phyloP scores from a whole-genome alignment of 1,140 invertebrate genomes.

The Neotoxoptera formosana region DNA sequence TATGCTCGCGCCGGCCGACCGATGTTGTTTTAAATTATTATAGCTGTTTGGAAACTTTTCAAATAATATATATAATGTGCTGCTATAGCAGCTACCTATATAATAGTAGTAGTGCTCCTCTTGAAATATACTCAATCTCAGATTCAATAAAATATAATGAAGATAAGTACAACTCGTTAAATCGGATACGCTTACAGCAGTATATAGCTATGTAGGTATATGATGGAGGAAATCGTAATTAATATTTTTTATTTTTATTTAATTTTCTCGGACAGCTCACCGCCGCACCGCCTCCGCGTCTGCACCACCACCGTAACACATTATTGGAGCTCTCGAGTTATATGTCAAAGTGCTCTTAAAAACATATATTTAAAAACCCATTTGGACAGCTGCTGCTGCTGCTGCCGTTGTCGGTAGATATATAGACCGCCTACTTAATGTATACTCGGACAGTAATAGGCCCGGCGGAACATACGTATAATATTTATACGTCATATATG shows the following conservation, averaged over 20 bases:
- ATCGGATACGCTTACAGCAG: not conserved
- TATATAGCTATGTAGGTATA: not conserved
- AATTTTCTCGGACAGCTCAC: not conserved
- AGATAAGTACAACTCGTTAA: not conserved
- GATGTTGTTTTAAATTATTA: constrained; percentile 23
- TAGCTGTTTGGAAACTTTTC: not conserved
- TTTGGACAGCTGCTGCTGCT: constrained; percentile 47
- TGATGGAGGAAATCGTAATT: not conserved
- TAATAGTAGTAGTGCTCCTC: not conserved
- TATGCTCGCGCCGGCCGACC: too few relatives aligned
- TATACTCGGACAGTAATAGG: constrained; percentile 46
- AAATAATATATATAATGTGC: not conserved
- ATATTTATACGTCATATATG: not conserved
- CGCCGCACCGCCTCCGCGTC: not conserved
- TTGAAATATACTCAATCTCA: not conserved
- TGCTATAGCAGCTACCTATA: too few relatives aligned
- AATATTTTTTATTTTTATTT: not conserved
- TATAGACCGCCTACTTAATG: constrained; percentile 40
- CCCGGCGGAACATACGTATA: not conserved
- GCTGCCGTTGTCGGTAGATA: not conserved
- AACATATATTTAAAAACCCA: constrained; percentile 54
- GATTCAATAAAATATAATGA: not conserved
- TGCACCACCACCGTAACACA: not conserved
- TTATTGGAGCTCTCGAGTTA: not conserved
- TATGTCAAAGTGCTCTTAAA: constrained; percentile 31